Conservation (phyloP, 2,888 invertebrate species). For the Polietes domitor region DNA sequence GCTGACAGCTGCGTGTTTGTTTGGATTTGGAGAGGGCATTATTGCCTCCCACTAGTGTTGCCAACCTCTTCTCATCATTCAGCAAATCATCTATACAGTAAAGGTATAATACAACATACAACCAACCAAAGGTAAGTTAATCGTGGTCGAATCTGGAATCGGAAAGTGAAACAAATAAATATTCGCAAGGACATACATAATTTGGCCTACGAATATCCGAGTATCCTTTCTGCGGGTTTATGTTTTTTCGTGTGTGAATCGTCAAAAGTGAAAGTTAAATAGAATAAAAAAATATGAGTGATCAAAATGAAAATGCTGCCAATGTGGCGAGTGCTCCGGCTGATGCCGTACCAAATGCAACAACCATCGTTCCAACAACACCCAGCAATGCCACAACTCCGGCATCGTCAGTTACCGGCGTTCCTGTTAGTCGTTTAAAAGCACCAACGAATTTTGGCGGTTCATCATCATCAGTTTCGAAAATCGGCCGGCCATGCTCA, state of each 20-base stretch:
- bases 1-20: conserved; percentile 59
- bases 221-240: not conserved
- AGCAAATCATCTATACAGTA: conserved; percentile 13
- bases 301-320: conserved; percentile 63
- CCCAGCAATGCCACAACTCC: conserved; percentile 73
- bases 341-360: conserved; percentile 14
- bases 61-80: conserved; percentile 4
- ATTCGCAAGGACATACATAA: not conserved
- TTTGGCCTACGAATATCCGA: not conserved
- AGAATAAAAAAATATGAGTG: conserved; percentile 72
- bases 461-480: conserved; percentile 73
- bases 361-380: conserved; percentile 43
- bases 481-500: conserved; percentile 77
- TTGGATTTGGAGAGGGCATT: not conserved
- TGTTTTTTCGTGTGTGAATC: conserved; percentile 9
- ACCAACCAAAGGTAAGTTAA: conserved; percentile 49
- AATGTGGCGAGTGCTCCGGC: not conserved
- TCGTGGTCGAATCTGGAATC: not conserved
- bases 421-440: conserved; percentile 72
- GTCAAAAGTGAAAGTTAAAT: conserved; percentile 15
- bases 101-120: conserved; percentile 2
- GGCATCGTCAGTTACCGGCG: conserved; percentile 73
- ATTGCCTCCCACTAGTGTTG: conserved; percentile 1
- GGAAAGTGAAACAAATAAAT: not conserved
- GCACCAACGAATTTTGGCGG: conserved; percentile 73